Base-by-base conservation (phyloP, 2,797 vertebrate species). In the Crenuchus spilurus region DNA sequence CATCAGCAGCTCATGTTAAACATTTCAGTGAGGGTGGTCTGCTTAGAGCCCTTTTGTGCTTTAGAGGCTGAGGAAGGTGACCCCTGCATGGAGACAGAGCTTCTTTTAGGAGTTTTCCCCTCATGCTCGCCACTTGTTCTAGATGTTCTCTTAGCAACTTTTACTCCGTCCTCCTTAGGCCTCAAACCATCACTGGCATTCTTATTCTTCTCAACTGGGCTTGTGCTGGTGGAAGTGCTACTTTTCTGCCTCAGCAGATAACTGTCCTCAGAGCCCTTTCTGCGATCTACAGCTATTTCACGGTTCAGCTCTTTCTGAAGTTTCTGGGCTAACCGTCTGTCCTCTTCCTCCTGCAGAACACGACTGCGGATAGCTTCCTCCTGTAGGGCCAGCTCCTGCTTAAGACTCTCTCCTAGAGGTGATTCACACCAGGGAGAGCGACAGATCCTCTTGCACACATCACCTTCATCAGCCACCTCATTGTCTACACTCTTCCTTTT, bases 331-430 rank as follows among this genome's bases (percentile, higher is more conserved):
- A 99, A 39, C 2, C 82, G 83, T n/a, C 92, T 85, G 81, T 99
- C 97, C 74, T 95, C 90, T 70, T 97, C 92, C 85, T 98, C 96
- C 84, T 98, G 97, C 60, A 80, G 86, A 60, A 14, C 87, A 31
- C 91, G 92, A 16, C 87, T 87, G 74, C 84, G 89, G 24, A 94
- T 76, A 51, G 89, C 81, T 39, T 76, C 84, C 86, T 97, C 94
- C 77, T 91, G 84, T 46, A 89, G 77, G 8, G 78, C 76, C 1
- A 87, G 74, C 57, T 89, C 88, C 66, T 90, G 85, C 57, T 91
- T 62, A 51, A 54, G 4, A 9, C 44, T 22, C n/a, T 9, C 60
- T 2, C 0, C 6, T 26, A 14, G n/a, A n/a, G 48, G 52, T 0
- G 18, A 26, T 0, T 6, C 60, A 49, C 63, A 64, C 0, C 3